phyloP scores from a whole-genome alignment of 2,888 invertebrate species.

The Watsonalla cultraria region DNA sequence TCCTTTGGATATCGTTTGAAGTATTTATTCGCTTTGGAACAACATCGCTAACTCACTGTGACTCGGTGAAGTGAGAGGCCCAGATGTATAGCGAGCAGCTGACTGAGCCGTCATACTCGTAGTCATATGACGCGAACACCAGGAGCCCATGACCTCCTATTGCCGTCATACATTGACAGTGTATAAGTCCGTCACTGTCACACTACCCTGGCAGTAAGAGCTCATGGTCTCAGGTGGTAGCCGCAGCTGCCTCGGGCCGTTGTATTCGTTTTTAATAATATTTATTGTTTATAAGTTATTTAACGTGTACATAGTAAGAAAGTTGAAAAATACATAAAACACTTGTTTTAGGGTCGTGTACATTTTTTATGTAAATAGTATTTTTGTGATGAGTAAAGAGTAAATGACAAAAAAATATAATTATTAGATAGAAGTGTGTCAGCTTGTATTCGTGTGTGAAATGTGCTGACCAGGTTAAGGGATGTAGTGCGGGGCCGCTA shows the following conservation, averaged over 20 bases:
- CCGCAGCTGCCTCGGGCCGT: constrained; percentile 31
- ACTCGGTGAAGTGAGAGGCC: too few relatives aligned
- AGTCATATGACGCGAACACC: too few relatives aligned
- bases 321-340: constrained; percentile 58
- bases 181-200: too few relatives aligned
- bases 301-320: constrained; percentile 70
- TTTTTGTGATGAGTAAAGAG: constrained; percentile 64
- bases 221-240: too few relatives aligned
- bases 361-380: constrained; percentile 67
- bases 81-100: too few relatives aligned
- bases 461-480: constrained; percentile 19
- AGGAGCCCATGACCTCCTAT: too few relatives aligned
- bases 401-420: constrained; percentile 66
- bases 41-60: neutral
- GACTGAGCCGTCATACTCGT: too few relatives aligned
- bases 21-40: neutral
- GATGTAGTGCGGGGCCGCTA: constrained; percentile 3
- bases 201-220: neutral
- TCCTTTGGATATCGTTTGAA: neutral
- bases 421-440: constrained; percentile 24
- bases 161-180: too few relatives aligned
- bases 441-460: constrained; percentile 22
- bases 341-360: constrained; percentile 59
- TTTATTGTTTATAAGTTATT: constrained; percentile 75
- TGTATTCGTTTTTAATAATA: constrained; percentile 63